Percentiles rank a stretch among this genome's conserved stretches.
Evolutionary conservation across 2,888 invertebrate genomes (phyloP).

Genomic region (Stenodera caucasica): DNA sequence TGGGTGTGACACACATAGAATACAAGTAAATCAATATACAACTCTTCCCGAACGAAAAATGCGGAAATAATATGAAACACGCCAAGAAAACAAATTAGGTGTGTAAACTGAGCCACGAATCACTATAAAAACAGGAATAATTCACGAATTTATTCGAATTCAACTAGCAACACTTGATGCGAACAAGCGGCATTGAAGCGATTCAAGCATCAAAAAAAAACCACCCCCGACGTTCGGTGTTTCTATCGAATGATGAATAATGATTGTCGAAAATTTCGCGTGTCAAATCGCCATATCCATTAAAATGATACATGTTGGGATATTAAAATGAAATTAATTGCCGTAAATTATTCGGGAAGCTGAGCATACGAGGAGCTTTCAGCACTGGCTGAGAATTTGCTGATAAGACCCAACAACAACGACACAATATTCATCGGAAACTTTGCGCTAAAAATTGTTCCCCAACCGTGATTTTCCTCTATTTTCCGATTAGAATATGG

Average conservation of each 20-base stretch:
- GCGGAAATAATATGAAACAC: background rate
- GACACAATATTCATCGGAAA: no score
- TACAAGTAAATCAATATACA: background rate
- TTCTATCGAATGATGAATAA: conserved; percentile 25
- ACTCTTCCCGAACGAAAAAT: background rate
- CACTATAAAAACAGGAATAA: background rate
- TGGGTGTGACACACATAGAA: background rate
- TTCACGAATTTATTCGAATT: no score
- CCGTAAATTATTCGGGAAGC: conserved; percentile 20
- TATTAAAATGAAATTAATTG: conserved; percentile 32
- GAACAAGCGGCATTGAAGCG: no score
- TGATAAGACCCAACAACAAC: conserved; percentile 19
- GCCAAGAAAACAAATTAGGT: background rate
- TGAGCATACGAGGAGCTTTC: conserved; percentile 20
- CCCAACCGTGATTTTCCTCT: no score
- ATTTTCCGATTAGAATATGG: no score
- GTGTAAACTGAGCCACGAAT: background rate
- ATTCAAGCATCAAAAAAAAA: no score
- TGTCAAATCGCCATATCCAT: conserved; percentile 33
- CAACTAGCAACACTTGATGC: no score
- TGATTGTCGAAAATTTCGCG: conserved; percentile 29
- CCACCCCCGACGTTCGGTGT: no score
- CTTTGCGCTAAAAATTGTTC: no score
- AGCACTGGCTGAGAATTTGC: conserved; percentile 23
- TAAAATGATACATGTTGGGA: conserved; percentile 31